These are phyloP conservation scores for Etheostoma cragini DNA, from an alignment of 2,113 vertebrate species.

Conservation along the genomic window DNA sequence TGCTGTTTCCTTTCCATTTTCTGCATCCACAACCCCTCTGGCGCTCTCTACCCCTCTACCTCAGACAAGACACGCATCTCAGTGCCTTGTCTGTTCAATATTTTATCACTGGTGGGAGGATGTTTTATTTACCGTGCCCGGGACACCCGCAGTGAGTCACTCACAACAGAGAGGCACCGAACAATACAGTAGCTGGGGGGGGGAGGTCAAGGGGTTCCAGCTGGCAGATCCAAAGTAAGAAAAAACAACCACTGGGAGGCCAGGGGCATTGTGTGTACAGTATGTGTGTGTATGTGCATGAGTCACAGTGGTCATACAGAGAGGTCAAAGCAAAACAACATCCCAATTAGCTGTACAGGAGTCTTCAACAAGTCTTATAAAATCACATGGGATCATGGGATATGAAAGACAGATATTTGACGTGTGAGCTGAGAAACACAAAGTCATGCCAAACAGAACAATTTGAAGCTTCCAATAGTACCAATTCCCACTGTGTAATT, in stretches of 20 bases:
- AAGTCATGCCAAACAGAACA: not conserved
- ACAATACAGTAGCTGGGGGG: constrained; percentile 47
- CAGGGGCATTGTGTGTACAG: constrained; percentile 12
- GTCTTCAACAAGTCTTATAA: not conserved
- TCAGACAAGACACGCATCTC: constrained; percentile 66
- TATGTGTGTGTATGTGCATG: constrained; percentile 4
- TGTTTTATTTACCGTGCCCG: constrained; percentile 74
- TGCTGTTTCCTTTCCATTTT: constrained; percentile 60
- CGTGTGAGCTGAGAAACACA: not conserved
- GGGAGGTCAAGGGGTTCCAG: constrained; percentile 52
- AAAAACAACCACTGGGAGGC: constrained; percentile 28
- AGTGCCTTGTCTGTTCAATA: constrained; percentile 70
- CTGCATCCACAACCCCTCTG: constrained; percentile 49
- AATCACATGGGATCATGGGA: constrained; percentile 5
- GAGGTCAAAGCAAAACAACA: constrained; percentile 37
- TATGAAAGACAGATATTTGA: not conserved
- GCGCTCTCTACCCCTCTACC: constrained; percentile 21
- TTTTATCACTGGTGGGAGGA: constrained; percentile 70
- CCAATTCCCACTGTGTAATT: constrained; percentile 1
- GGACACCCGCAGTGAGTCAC: constrained; percentile 66
- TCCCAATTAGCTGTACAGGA: constrained; percentile 32
- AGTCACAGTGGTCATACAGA: constrained; percentile 5
- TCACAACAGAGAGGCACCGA: constrained; percentile 50
- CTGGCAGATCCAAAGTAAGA: constrained; percentile 40
- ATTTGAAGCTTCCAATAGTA: not conserved